A percentile compares a stretch with the other conserved stretches of the same genome.
Conservation (phyloP, 2,797 vertebrate genomes). For the Micromesistius poutassou region DNA sequence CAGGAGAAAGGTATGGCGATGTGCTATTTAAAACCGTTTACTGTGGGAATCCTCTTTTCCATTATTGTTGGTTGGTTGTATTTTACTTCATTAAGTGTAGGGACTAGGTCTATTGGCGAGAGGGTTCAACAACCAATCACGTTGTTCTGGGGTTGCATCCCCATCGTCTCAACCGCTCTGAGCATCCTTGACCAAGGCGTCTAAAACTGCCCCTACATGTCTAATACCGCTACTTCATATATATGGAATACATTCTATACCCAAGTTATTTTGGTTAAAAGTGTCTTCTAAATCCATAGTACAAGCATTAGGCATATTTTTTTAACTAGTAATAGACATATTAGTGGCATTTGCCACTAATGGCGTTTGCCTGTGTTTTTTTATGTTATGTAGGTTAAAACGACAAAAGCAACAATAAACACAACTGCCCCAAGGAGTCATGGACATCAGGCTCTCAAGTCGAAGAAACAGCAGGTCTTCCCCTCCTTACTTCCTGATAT, state of each 20-base stretch:
- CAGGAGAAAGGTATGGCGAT: slow-evolving; percentile 68
- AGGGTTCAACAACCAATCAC: background rate
- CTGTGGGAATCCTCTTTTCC: background rate
- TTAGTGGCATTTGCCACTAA: background rate
- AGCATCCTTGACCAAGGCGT: background rate
- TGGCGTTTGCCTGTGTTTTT: background rate
- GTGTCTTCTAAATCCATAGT: background rate
- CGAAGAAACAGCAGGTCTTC: slow-evolving; percentile 73
- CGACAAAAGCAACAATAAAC: slow-evolving; percentile 68
- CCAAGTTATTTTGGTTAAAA: background rate
- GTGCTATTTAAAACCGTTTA: background rate
- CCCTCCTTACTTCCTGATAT: slow-evolving; percentile 12
- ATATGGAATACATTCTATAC: background rate
- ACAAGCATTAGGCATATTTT: background rate
- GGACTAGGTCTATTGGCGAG: background rate
- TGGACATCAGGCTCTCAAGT: slow-evolving; percentile 65
- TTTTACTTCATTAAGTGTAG: background rate
- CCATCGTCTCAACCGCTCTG: background rate
- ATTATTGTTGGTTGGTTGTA: background rate
- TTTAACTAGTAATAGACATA: background rate
- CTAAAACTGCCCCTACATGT: background rate
- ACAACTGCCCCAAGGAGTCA: slow-evolving; percentile 56
- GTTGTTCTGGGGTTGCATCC: background rate
- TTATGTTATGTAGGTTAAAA: slow-evolving; percentile 69
- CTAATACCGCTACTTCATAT: background rate